Percentiles rank a stretch among this genome's conserved stretches.
phyloP scores from a whole-genome alignment of 1,140 invertebrate genomes.

The Eubasilissa regina region DNA sequence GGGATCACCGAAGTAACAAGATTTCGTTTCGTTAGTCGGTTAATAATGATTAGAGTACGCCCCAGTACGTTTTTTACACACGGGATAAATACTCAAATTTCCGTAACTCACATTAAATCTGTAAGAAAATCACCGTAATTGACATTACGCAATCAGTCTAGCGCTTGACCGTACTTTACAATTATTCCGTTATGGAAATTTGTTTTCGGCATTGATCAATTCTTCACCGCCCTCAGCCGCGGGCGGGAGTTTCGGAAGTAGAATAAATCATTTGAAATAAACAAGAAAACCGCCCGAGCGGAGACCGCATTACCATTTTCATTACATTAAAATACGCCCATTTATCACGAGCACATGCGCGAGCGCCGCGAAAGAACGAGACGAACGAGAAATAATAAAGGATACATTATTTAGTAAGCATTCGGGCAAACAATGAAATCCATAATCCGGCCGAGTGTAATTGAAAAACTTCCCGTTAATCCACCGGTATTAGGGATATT shows the following conservation, averaged over 20 bases:
- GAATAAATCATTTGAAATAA: slow-evolving; percentile 46
- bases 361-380: slow-evolving; percentile 10
- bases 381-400: slow-evolving; percentile 40
- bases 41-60: too few species aligned
- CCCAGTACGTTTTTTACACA: too few species aligned
- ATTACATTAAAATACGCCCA: slow-evolving; percentile 43
- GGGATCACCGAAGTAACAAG: too few species aligned
- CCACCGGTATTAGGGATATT: slow-evolving; percentile 41
- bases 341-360: slow-evolving; percentile 36
- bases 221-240: slow-evolving; percentile 13
- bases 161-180: background rate
- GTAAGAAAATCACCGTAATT: background rate
- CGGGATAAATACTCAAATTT: too few species aligned
- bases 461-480: slow-evolving; percentile 58
- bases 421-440: slow-evolving; percentile 51
- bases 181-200: slow-evolving; percentile 28
- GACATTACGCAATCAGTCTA: background rate
- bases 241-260: slow-evolving; percentile 20
- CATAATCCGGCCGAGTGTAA: slow-evolving; percentile 52
- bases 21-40: too few species aligned
- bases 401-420: slow-evolving; percentile 55
- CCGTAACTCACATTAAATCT: too few species aligned
- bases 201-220: slow-evolving; percentile 27
- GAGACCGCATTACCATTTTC: slow-evolving; percentile 37
- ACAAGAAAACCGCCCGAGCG: slow-evolving; percentile 25